Evolutionary conservation across 2,797 vertebrate genomes (phyloP).

Genomic region (Pipistrellus kuhlii): DNA sequence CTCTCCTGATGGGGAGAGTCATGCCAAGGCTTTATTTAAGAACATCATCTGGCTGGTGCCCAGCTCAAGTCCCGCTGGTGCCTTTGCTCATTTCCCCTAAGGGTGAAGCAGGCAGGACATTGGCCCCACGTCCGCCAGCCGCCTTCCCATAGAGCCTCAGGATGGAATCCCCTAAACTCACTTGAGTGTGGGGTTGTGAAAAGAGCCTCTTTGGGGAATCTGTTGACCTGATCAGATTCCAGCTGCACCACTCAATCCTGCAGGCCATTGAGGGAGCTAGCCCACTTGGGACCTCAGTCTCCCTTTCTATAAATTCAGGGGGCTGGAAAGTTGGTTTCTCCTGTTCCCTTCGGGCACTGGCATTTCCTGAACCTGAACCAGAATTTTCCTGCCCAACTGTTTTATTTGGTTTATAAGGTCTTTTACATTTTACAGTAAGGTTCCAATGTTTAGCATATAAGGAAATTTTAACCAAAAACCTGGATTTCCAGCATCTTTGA

Average conservation of each 20-base stretch:
- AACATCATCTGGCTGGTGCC: conserved; percentile 51
- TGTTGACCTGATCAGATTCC: not conserved
- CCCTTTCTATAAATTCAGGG: not conserved
- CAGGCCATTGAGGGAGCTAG: not conserved
- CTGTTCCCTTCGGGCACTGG: not conserved
- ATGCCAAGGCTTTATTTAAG: conserved; percentile 77
- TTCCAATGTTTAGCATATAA: not conserved
- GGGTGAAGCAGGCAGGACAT: not conserved
- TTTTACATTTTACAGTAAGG: not conserved
- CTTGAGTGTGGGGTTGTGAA: not conserved
- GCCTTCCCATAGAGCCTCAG: not conserved
- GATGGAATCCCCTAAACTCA: not conserved
- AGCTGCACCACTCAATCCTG: not conserved
- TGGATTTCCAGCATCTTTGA: not conserved
- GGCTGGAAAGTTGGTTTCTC: not conserved
- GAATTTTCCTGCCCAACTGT: not conserved
- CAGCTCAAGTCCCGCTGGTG: conserved; percentile 52
- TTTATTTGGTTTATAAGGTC: not conserved
- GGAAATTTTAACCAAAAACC: not conserved
- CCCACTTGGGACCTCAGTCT: not conserved
- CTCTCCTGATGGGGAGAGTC: conserved; percentile 60
- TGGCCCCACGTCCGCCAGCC: not conserved
- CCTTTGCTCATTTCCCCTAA: not conserved
- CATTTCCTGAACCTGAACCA: not conserved
- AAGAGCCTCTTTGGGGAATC: not conserved